Percentiles rank a stretch among this genome's conserved stretches.
Conservation (phyloP, 2,113 vertebrate genomes). For the Cnemophilus loriae region DNA sequence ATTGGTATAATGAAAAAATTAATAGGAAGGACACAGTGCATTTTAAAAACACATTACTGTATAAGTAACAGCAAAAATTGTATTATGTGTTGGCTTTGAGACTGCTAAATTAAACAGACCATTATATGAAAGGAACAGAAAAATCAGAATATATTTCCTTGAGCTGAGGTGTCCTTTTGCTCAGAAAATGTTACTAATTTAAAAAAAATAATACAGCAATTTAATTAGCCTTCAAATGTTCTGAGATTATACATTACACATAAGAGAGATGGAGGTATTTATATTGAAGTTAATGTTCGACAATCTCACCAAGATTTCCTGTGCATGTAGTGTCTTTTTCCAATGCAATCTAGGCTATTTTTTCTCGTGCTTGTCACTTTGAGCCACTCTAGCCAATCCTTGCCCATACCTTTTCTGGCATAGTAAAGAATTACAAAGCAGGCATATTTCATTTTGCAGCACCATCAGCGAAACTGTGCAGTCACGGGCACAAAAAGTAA, state of each 20-base stretch:
- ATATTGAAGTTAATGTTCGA: background rate
- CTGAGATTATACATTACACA: fast-evolving
- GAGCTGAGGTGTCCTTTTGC: background rate
- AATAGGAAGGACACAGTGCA: background rate
- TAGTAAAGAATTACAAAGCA: background rate
- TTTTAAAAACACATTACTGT: background rate
- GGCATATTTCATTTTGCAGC: background rate
- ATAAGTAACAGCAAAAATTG: background rate
- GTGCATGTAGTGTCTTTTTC: background rate
- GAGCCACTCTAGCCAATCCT: background rate
- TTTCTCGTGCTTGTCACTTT: background rate
- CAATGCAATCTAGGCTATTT: background rate
- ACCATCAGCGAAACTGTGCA: background rate
- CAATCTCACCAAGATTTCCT: background rate
- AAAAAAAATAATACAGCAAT: background rate
- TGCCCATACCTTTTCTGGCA: background rate
- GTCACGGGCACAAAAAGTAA: background rate
- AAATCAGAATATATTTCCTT: background rate
- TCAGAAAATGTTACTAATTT: background rate
- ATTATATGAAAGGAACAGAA: background rate
- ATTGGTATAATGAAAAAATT: background rate
- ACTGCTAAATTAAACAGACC: background rate
- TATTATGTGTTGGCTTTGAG: background rate
- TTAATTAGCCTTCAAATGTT: background rate
- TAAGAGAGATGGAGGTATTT: background rate